Conservation (phyloP, 2,797 vertebrate genomes). For the Enoplosus armatus region DNA sequence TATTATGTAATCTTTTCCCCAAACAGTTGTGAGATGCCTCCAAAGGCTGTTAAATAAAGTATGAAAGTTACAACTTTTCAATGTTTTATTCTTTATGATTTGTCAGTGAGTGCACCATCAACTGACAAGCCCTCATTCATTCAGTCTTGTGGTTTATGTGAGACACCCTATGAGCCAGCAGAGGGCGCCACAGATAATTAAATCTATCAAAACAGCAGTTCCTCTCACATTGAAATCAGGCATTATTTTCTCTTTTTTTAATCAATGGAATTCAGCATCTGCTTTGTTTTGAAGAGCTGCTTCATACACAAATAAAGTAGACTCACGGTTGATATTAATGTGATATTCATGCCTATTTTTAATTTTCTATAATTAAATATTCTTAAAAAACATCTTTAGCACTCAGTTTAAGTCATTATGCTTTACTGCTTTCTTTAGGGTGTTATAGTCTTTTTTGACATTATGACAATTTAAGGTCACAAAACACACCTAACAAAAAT, state of each 20-base stretch:
- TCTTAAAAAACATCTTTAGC: not conserved
- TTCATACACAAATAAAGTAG: not conserved
- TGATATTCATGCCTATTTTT: not conserved
- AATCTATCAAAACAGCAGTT: not conserved
- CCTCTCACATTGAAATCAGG: not conserved
- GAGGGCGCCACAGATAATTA: constrained; percentile 66
- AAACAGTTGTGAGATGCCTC: not conserved
- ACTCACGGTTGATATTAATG: not conserved
- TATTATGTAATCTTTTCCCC: not conserved
- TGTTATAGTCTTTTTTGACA: too few species aligned
- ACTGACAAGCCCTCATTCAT: not conserved
- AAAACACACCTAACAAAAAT: not conserved
- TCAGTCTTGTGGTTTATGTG: not conserved
- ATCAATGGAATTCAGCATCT: not conserved
- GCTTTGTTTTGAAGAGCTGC: not conserved
- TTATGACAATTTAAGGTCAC: not conserved
- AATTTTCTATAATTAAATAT: not conserved
- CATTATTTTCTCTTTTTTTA: not conserved
- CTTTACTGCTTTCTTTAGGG: not conserved
- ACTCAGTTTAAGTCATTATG: not conserved
- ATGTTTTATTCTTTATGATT: not conserved
- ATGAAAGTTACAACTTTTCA: not conserved
- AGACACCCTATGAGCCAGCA: constrained; percentile 39
- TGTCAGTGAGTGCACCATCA: not conserved
- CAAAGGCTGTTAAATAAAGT: not conserved